A percentile compares a stretch with the other conserved stretches of the same genome.
phyloP scores from a whole-genome alignment of 2,113 vertebrate species.

The Mesocricetus auratus region DNA sequence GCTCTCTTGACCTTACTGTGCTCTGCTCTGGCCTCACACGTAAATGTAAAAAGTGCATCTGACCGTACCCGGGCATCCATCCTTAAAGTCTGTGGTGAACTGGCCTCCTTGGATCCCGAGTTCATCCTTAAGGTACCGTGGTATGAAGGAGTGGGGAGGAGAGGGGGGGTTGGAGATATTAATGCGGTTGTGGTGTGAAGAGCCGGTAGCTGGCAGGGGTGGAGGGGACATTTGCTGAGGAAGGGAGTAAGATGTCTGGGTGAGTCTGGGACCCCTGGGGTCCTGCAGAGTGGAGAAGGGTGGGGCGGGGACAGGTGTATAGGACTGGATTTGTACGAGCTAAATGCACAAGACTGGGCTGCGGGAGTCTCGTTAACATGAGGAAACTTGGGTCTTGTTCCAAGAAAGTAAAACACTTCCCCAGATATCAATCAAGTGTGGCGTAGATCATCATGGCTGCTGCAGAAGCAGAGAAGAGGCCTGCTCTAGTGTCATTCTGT shows the following conservation, averaged over 20 bases:
- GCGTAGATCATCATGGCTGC: neutral
- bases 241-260: neutral
- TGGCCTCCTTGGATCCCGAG: slow-evolving; percentile 89
- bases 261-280: neutral
- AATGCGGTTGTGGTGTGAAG: neutral
- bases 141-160: neutral
- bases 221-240: neutral
- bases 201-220: neutral
- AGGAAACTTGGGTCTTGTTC: neutral
- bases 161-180: neutral
- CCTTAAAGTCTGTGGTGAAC: slow-evolving; percentile 80
- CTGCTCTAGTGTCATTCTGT: neutral
- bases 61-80: slow-evolving; percentile 81
- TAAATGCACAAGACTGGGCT: neutral
- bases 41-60: slow-evolving; percentile 72
- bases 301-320: neutral
- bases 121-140: slow-evolving; percentile 93
- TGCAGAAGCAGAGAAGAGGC: neutral
- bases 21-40: slow-evolving; percentile 86
- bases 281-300: neutral
- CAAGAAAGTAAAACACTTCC: neutral
- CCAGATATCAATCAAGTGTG: neutral
- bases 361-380: neutral
- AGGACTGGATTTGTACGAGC: neutral
- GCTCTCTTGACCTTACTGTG: slow-evolving; percentile 89